phyloP scores from a whole-genome alignment of 2,113 vertebrate species.

The Myotis lucifugus region DNA sequence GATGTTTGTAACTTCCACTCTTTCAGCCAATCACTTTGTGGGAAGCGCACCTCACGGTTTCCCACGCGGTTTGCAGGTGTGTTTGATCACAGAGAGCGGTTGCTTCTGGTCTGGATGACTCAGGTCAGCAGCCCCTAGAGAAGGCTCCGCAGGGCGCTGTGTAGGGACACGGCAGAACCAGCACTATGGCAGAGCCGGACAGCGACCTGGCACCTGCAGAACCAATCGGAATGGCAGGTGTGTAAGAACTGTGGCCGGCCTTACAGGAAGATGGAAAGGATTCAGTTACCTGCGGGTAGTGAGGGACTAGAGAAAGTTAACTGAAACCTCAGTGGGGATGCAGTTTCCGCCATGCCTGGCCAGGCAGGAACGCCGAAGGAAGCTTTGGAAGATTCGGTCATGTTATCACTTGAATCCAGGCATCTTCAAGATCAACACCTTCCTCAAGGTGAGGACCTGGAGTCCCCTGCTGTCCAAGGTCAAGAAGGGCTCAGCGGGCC shows the following conservation, averaged over 20 bases:
- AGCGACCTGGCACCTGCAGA: rapidly evolving
- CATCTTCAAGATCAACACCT: not conserved
- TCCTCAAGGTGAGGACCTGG: not conserved
- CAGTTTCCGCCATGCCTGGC: not conserved
- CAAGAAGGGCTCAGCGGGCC: not conserved
- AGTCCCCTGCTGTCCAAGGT: not conserved
- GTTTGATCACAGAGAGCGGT: not conserved
- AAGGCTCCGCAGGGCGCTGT: not conserved
- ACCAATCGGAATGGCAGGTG: not conserved
- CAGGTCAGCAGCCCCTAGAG: not conserved
- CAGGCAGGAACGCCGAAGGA: not conserved
- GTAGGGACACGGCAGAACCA: not conserved
- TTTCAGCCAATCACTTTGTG: not conserved
- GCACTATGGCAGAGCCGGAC: not conserved
- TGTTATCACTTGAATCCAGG: not conserved
- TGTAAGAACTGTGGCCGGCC: not conserved
- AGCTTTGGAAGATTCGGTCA: not conserved
- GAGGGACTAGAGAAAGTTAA: not conserved
- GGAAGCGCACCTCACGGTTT: not conserved
- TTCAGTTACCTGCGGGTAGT: not conserved
- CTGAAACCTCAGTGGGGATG: not conserved
- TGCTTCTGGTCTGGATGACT: not conserved
- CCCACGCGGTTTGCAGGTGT: not conserved
- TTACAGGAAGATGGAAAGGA: not conserved
- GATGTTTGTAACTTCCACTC: not conserved